A percentile compares a stretch with the other conserved stretches of the same genome.
These are phyloP conservation scores for Tragelaphus scriptus DNA, from an alignment of 2,113 vertebrate genomes.

Conservation along the genomic window DNA sequence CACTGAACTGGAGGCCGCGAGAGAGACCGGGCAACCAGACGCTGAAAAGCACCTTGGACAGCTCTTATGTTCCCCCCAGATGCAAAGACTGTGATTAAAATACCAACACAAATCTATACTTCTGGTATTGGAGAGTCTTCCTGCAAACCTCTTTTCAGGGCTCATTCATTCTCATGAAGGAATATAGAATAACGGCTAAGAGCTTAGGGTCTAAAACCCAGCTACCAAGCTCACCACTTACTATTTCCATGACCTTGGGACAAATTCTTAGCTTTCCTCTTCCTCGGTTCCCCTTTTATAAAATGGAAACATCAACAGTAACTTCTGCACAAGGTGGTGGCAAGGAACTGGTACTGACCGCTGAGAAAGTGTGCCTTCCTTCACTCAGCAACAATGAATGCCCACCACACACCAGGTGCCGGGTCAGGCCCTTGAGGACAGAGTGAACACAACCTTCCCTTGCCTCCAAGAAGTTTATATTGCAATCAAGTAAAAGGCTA, in stretches of 20 bases:
- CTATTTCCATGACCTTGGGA: background rate
- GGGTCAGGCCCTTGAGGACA: background rate
- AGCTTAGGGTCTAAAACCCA: background rate
- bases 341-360: no score
- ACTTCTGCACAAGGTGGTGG: background rate
- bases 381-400: background rate
- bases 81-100: background rate
- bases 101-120: background rate
- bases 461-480: background rate
- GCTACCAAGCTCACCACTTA: background rate
- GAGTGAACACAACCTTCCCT: background rate
- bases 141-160: background rate
- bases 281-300: background rate
- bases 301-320: background rate
- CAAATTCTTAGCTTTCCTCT: background rate
- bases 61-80: background rate
- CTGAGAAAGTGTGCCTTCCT: background rate
- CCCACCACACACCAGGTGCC: background rate
- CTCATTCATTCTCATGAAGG: background rate
- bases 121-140: background rate
- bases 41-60: background rate
- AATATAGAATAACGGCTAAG: rapidly evolving
- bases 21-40: background rate
- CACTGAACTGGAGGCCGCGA: background rate
- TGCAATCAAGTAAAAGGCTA: background rate